Conservation (phyloP, 2,888 invertebrate species). For the Oscheius sp. region DNA sequence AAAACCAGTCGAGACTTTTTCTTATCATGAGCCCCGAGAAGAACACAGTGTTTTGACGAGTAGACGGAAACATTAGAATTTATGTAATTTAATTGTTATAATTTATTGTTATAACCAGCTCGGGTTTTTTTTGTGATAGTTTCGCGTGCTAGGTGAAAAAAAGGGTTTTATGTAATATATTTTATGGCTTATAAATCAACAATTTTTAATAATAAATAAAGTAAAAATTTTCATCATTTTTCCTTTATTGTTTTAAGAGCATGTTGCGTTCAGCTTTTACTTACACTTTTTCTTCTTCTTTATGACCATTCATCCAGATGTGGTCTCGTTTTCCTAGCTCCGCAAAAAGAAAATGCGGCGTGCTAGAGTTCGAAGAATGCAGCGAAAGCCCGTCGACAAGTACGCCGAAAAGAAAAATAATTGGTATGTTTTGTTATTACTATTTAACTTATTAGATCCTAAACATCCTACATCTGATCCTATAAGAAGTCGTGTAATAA, state of each 20-base stretch:
- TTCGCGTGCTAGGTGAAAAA: conserved; percentile 12
- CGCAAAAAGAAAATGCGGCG: conserved; percentile 8
- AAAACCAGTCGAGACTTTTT: not conserved
- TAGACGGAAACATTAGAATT: not conserved
- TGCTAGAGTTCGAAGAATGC: conserved; percentile 14
- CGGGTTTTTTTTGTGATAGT: not conserved
- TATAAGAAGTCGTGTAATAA: no score
- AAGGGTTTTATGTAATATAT: not conserved
- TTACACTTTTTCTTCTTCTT: not conserved
- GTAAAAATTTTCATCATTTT: not conserved
- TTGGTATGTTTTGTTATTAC: not conserved
- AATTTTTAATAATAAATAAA: not conserved
- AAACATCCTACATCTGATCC: no score
- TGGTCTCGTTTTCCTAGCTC: conserved; percentile 20
- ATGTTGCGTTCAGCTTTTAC: conserved; percentile 1
- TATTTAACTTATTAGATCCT: no score
- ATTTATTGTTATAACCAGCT: not conserved
- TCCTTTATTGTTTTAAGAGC: not conserved
- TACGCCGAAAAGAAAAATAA: not conserved
- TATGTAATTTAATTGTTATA: no score
- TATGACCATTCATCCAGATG: conserved; percentile 1
- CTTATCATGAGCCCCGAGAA: not conserved
- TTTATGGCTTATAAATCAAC: not conserved
- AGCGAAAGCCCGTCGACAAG: not conserved
- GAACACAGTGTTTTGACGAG: not conserved